Evolutionary conservation across 2,888 invertebrate species (phyloP).

Genomic region (Tetragonula carbonaria): DNA sequence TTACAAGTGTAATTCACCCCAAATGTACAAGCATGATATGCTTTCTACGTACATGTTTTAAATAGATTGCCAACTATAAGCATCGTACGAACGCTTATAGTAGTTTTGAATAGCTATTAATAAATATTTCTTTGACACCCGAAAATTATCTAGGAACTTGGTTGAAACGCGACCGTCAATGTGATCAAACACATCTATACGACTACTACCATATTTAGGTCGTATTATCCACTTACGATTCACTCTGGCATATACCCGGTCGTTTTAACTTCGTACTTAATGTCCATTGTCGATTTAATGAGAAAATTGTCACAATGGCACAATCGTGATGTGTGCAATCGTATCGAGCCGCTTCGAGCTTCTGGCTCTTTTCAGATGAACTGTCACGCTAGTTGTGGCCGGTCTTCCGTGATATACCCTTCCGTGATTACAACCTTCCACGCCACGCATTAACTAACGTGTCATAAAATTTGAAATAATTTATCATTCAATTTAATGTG

Average conservation of each 20-base stretch:
- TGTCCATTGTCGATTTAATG: conserved; percentile 77
- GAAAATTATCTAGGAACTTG: conserved; percentile 55
- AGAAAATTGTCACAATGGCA: conserved; percentile 80
- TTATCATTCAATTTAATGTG: conserved; percentile 5
- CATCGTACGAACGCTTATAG: neutral
- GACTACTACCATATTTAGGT: conserved; percentile 77
- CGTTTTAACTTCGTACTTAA: conserved; percentile 75
- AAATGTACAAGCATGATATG: neutral
- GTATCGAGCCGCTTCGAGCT: conserved; percentile 53
- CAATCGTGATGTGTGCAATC: conserved; percentile 69
- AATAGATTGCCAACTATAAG: neutral
- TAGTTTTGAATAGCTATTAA: neutral
- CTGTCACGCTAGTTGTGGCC: conserved; percentile 59
- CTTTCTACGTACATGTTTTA: neutral
- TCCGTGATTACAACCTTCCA: conserved; percentile 11
- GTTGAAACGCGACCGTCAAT: conserved; percentile 61
- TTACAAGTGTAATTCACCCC: neutral
- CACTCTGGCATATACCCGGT: conserved; percentile 67
- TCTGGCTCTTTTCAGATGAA: conserved; percentile 54
- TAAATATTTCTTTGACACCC: conserved; percentile 42
- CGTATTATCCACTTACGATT: conserved; percentile 80
- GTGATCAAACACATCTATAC: conserved; percentile 58
- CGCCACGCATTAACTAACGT: conserved; percentile 5
- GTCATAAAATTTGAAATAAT: neutral
- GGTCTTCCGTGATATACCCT: conserved; percentile 61